Conservation (phyloP, 2,113 vertebrate genomes). For the Periophthalmus modestus region DNA sequence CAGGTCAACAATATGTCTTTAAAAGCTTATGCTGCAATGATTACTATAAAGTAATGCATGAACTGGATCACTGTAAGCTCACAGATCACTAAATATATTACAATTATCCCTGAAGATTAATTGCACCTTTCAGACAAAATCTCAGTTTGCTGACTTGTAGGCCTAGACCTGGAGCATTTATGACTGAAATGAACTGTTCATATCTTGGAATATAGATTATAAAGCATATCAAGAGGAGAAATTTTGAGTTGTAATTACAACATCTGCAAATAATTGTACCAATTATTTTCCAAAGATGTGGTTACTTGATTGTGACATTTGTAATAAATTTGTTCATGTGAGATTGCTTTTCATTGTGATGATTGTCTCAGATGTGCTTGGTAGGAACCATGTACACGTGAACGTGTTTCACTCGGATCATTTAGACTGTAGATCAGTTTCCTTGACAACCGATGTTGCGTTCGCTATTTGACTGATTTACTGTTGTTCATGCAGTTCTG, state of each 20-base stretch:
- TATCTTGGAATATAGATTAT: constrained; percentile 36
- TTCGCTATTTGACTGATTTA: background rate
- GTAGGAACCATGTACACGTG: constrained; percentile 56
- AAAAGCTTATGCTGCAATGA: constrained; percentile 17
- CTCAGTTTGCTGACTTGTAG: constrained; percentile 38
- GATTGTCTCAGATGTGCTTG: background rate
- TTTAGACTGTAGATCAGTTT: constrained; percentile 52
- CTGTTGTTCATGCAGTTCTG: background rate
- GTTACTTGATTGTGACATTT: constrained; percentile 80
- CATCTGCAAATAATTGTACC: constrained; percentile 67
- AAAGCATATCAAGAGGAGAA: constrained; percentile 29
- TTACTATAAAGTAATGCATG: constrained; percentile 36
- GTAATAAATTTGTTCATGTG: constrained; percentile 83
- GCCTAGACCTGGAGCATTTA: constrained; percentile 35
- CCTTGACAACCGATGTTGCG: constrained; percentile 68
- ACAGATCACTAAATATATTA: constrained; percentile 33
- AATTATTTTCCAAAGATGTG: constrained; percentile 84
- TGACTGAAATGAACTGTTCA: constrained; percentile 27
- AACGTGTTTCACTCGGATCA: constrained; percentile 31
- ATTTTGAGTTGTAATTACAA: constrained; percentile 58
- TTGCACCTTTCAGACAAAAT: constrained; percentile 33
- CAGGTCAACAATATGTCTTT: background rate
- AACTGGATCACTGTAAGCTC: constrained; percentile 29
- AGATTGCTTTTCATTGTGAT: constrained; percentile 35
- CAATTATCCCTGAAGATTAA: constrained; percentile 32